Conservation (phyloP, 1,140 invertebrate species). For the Zophobas atratus region DNA sequence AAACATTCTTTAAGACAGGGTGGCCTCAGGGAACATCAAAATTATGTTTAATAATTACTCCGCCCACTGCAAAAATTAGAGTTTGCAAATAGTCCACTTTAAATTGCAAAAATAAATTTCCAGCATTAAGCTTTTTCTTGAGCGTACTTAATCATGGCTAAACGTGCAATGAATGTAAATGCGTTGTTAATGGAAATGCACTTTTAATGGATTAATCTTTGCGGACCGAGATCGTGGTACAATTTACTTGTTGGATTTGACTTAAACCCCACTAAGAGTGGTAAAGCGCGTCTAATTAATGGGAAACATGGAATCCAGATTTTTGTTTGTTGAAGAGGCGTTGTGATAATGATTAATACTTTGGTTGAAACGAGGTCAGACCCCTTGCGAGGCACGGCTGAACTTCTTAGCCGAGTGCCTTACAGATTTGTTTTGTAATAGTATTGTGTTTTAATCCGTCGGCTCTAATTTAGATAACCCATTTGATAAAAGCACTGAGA, state of each 20-base stretch:
- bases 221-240: no score
- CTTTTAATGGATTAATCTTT: no score
- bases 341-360: conserved; percentile 25
- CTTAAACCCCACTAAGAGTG: not conserved
- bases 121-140: no score
- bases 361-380: conserved; percentile 22
- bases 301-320: not conserved
- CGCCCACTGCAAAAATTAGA: no score
- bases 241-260: not conserved
- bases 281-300: conserved; percentile 12
- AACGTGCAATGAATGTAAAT: no score
- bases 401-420: conserved; percentile 14
- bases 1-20: no score
- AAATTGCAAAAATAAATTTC: no score
- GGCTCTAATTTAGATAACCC: conserved; percentile 41
- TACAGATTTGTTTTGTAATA: conserved; percentile 44
- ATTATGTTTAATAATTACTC: no score
- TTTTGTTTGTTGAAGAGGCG: conserved; percentile 19
- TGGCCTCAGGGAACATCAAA: no score
- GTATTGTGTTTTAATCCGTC: conserved; percentile 45
- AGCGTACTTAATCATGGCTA: no score
- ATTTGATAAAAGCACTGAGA: conserved; percentile 25
- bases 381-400: conserved; percentile 1
- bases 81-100: no score
- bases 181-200: no score